Percentiles rank a stretch among this genome's conserved stretches.
These are phyloP conservation scores for Pogonomyrmex barbatus DNA, from an alignment of 1,140 invertebrate genomes.

Conservation along the genomic window DNA sequence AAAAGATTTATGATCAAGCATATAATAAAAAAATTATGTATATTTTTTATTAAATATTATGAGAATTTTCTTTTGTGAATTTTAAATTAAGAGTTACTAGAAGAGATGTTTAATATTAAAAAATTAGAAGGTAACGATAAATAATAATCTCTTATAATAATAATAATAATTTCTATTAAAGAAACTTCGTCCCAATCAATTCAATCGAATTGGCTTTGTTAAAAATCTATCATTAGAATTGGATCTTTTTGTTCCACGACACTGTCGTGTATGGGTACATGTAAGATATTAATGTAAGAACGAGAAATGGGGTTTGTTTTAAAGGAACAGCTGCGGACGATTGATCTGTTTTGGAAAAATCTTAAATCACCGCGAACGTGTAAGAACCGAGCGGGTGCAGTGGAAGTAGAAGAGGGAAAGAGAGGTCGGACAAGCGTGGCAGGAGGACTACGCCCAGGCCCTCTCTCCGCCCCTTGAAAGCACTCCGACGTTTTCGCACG, in stretches of 20 bases:
- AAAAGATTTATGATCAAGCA: neutral
- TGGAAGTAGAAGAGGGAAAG: slow-evolving; percentile 32
- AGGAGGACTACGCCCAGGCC: slow-evolving; percentile 75
- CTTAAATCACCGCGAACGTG: slow-evolving; percentile 47
- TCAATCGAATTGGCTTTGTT: neutral
- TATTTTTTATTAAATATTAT: neutral
- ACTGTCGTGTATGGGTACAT: neutral
- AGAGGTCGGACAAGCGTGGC: slow-evolving; percentile 45
- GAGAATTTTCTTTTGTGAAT: neutral
- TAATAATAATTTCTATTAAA: neutral
- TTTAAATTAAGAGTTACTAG: neutral
- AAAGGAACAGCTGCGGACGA: neutral
- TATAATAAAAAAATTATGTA: neutral
- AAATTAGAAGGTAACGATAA: neutral
- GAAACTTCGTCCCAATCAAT: neutral
- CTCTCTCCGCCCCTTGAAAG: slow-evolving; percentile 70
- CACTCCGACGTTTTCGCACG: slow-evolving; percentile 74
- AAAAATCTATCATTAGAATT: neutral
- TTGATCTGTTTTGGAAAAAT: slow-evolving; percentile 52
- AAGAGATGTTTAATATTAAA: neutral
- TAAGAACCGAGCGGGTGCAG: slow-evolving; percentile 9
- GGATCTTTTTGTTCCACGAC: neutral
- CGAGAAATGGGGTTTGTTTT: neutral
- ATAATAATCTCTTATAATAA: neutral
- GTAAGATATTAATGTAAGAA: slow-evolving; percentile 24